Conservation (phyloP, 2,797 vertebrate genomes). For the Lepidocolaptes lacrymiger region DNA sequence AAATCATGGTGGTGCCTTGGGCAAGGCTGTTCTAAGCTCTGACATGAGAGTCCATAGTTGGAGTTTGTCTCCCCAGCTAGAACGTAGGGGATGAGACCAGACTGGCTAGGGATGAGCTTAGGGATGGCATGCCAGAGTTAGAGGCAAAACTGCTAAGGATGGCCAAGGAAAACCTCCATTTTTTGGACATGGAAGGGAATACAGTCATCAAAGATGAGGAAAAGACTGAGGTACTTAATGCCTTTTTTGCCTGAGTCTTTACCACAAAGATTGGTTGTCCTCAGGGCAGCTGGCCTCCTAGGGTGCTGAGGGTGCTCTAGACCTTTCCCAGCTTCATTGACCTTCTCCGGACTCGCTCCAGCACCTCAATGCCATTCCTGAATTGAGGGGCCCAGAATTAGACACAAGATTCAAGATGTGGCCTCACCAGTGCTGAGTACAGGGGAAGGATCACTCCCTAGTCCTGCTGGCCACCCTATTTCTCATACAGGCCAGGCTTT, state of each 20-base stretch:
- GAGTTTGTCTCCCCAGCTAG: not conserved
- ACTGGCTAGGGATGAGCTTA: not conserved
- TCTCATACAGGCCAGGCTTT: too few species aligned
- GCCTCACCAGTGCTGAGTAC: too few species aligned
- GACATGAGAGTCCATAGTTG: not conserved
- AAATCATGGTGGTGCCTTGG: not conserved
- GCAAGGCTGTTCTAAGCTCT: not conserved
- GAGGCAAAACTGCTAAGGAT: not conserved
- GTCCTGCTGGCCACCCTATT: too few species aligned
- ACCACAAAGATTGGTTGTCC: not conserved
- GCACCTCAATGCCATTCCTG: too few species aligned
- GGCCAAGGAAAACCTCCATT: not conserved
- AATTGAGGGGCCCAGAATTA: too few species aligned
- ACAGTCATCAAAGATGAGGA: not conserved
- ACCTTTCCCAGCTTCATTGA: too few species aligned
- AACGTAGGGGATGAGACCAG: not conserved
- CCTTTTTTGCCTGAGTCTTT: not conserved
- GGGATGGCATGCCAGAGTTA: not conserved
- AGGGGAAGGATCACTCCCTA: too few species aligned
- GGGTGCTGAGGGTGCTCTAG: too few species aligned
- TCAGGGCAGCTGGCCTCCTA: not conserved
- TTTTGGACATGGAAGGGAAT: not conserved
- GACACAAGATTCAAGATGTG: too few species aligned
- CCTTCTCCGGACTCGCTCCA: too few species aligned
- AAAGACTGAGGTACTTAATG: not conserved